Evolutionary conservation across 1,140 invertebrate species (phyloP), one percentile per base, ranked within the genome.

Genomic region (Drosophila nasuta): DNA sequence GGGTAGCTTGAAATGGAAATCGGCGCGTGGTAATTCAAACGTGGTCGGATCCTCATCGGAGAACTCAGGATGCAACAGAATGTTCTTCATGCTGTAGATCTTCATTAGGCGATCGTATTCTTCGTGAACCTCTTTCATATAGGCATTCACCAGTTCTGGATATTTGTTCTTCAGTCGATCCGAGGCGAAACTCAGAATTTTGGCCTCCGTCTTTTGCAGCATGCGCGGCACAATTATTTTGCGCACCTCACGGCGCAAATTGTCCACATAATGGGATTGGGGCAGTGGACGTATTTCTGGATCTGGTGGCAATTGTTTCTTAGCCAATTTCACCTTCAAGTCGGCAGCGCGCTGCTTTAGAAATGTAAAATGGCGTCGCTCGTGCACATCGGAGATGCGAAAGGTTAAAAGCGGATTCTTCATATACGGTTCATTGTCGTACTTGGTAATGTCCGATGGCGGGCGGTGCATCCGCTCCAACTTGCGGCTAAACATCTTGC

Each of bases 401-500:
- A 92, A 92, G 35, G 82, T 91, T 6, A 92, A 67, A 28, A 92
- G 25, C 0, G 91, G 91, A 60, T 92, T 92, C 57, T 91, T 80
- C 82, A 90, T 89, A 58, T 92, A 92, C n/a, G 79, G 80, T 69
- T 92, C 92, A 77, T 92, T 79, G 46, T 92, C 92, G 46, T 92
- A 92, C 60, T 89, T 86, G 13, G 73, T 79, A n/a, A 91, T 75
- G 60, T 92, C 82, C 63, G 86, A 78, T 2, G 87, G 54, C 3
- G 91, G 91, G 4, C 91, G 87, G 73, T 90, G 75, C 87, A 92
- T 89, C 5, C 79, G 85, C 56, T 87, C 86, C 58, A 92, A 58
- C 51, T 82, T 90, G 11, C 77, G 77, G 46, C 65, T 75, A 57
- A 73, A 90, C 82, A 90, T 90, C 17, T 8, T 86, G 51, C 20